Conservation (phyloP, 2,888 invertebrate species). For the Brachypterus glaber region DNA sequence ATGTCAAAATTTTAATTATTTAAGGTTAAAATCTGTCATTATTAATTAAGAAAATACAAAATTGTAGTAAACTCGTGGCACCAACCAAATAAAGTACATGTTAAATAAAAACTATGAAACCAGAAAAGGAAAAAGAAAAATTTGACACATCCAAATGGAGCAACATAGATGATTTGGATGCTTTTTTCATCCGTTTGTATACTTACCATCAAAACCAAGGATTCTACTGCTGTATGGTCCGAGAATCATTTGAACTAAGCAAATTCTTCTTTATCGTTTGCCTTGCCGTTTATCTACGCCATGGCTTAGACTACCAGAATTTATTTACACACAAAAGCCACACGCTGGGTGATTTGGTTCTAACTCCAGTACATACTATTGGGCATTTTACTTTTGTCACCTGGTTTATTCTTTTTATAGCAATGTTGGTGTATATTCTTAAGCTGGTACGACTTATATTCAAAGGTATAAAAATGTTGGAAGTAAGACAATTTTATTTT, state of each 20-base stretch:
- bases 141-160: too few species aligned
- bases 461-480: conserved; percentile 77
- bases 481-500: conserved; percentile 86
- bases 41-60: too few species aligned
- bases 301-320: conserved; percentile 71
- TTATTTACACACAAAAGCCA: too few species aligned
- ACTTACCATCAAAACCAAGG: conserved; percentile 95
- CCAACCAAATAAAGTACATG: too few species aligned
- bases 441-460: conserved; percentile 69
- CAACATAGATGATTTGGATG: conserved; percentile 93
- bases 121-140: too few species aligned
- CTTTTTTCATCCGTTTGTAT: conserved; percentile 92
- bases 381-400: conserved; percentile 48
- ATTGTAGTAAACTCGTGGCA: too few species aligned
- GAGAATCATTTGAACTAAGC: conserved; percentile 64
- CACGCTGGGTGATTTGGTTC: conserved; percentile 55
- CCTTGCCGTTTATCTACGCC: conserved; percentile 72
- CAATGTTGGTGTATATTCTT: conserved; percentile 67
- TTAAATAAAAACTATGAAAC: too few species aligned
- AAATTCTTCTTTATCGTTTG: conserved; percentile 84
- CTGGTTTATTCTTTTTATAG: conserved; percentile 52
- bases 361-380: conserved; percentile 50
- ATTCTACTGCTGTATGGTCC: conserved; percentile 79
- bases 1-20: too few species aligned
- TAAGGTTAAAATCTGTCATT: too few species aligned